Conservation (phyloP, 2,797 vertebrate species). For the Cynodonichthys magdalenae region DNA sequence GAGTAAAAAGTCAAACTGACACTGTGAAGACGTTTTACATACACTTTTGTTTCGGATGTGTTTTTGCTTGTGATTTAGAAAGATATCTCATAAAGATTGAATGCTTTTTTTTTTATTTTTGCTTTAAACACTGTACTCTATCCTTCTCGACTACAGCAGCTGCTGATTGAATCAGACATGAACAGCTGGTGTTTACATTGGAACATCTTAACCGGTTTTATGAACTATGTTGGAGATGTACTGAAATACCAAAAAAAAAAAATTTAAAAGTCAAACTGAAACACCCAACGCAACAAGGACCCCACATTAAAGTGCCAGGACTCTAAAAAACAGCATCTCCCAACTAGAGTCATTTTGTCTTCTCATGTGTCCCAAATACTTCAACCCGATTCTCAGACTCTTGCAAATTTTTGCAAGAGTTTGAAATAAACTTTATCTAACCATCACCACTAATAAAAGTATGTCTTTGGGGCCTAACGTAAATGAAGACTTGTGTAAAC, state of each 20-base stretch:
- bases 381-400: not conserved
- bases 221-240: not conserved
- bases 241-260: not conserved
- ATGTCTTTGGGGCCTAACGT: conserved; percentile 25
- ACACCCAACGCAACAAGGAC: not conserved
- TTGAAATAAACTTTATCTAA: conserved; percentile 20
- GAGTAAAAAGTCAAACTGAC: no score
- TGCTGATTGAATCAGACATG: no score
- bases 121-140: no score
- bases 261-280: not conserved
- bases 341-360: not conserved
- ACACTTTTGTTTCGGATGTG: no score
- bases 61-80: no score
- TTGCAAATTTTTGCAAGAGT: not conserved
- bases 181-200: no score
- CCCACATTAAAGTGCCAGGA: not conserved
- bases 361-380: not conserved
- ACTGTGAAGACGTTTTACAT: no score
- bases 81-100: no score
- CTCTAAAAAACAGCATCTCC: not conserved
- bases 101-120: no score
- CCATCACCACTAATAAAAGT: conserved; percentile 14
- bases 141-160: no score
- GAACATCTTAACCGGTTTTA: no score
- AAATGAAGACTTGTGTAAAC: conserved; percentile 30